phyloP scores from a whole-genome alignment of 2,888 invertebrate species.

The Heteromyza rotundicornis region DNA sequence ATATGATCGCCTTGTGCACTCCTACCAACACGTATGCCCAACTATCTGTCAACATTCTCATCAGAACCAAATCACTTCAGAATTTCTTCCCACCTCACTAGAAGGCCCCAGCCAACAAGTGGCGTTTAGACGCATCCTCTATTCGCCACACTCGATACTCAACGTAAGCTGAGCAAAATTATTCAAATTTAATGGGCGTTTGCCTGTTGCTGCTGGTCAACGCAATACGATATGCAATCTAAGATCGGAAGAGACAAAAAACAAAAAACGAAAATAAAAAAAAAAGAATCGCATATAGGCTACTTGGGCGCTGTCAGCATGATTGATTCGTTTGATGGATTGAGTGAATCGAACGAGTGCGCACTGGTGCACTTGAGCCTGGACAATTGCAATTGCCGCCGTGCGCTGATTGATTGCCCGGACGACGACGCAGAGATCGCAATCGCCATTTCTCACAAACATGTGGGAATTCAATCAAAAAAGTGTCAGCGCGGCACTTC shows the following conservation, averaged over 20 bases:
- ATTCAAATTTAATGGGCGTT: constrained; percentile 52
- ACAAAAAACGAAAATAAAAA: background rate
- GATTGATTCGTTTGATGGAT: constrained; percentile 60
- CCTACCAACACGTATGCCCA: background rate
- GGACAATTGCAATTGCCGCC: constrained; percentile 26
- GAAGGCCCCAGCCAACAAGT: background rate
- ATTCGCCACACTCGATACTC: no score
- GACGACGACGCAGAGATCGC: constrained; percentile 40
- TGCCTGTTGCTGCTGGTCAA: constrained; percentile 17
- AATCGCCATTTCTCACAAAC: constrained; percentile 37
- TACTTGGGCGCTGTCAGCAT: constrained; percentile 49
- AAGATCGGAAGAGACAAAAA: background rate
- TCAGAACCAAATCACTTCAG: background rate
- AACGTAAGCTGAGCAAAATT: constrained; percentile 48
- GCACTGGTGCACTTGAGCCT: background rate
- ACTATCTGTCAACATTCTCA: background rate
- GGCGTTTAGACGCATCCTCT: background rate
- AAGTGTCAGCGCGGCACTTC: constrained; percentile 46
- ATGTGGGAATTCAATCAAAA: constrained; percentile 56
- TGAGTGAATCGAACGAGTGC: constrained; percentile 39
- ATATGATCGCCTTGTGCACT: no score
- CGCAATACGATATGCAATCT: background rate
- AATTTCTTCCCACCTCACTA: background rate
- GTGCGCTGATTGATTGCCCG: constrained; percentile 45
- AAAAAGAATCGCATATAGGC: background rate